phyloP scores from a whole-genome alignment of 2,888 invertebrate genomes.

The Acleris holmiana region DNA sequence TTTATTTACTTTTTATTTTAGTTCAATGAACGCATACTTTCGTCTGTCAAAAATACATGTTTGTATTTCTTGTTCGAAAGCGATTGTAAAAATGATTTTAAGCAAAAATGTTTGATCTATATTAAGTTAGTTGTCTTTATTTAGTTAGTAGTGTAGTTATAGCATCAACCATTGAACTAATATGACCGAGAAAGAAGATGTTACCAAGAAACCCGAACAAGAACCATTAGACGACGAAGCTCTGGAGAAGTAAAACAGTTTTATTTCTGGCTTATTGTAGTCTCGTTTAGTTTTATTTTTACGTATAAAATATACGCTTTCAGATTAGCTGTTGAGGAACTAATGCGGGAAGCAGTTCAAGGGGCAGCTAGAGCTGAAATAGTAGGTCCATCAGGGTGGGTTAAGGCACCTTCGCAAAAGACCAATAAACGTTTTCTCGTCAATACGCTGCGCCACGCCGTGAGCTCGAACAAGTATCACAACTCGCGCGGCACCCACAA shows the following conservation, averaged over 20 bases:
- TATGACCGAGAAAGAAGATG: slow-evolving; percentile 81
- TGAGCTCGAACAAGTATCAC: slow-evolving; percentile 75
- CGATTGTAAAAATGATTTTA: slow-evolving; percentile 50
- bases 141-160: slow-evolving; percentile 36
- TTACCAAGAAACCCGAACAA: slow-evolving; percentile 69
- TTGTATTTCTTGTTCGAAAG: slow-evolving; percentile 55
- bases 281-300: slow-evolving; percentile 22
- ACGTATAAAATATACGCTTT: slow-evolving; percentile 42
- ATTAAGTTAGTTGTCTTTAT: slow-evolving; percentile 36
- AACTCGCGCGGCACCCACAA: slow-evolving; percentile 56
- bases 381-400: slow-evolving; percentile 86
- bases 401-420: slow-evolving; percentile 75
- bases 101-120: slow-evolving; percentile 45
- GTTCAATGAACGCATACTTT: slow-evolving; percentile 33
- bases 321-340: slow-evolving; percentile 85
- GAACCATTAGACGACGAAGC: slow-evolving; percentile 78
- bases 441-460: slow-evolving; percentile 75
- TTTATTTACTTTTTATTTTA: slow-evolving; percentile 3
- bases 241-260: slow-evolving; percentile 69
- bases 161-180: slow-evolving; percentile 48
- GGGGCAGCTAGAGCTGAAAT: slow-evolving; percentile 85
- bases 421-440: slow-evolving; percentile 82
- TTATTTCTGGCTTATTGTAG: slow-evolving; percentile 27
- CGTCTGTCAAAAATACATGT: slow-evolving; percentile 56
- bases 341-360: slow-evolving; percentile 84